Evolutionary conservation across 1,140 invertebrate genomes (phyloP).

Genomic region (Adelges cooleyi): DNA sequence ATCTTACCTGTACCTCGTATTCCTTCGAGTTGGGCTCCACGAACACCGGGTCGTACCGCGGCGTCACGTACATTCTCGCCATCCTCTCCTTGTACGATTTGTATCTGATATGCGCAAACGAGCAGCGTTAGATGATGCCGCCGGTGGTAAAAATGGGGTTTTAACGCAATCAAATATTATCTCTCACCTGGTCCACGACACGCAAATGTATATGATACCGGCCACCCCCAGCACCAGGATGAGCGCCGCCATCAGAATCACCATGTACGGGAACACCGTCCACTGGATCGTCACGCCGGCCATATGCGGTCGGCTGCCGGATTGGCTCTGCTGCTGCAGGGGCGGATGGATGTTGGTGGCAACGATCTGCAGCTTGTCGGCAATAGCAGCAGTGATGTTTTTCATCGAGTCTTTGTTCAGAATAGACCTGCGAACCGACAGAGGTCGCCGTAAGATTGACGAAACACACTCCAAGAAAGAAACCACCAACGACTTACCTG

Average conservation of each 20-base stretch:
- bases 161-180: too few species aligned
- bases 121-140: too few species aligned
- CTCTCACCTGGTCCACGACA: constrained; percentile 77
- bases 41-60: constrained; percentile 67
- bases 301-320: constrained; percentile 40
- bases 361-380: constrained; percentile 48
- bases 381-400: constrained; percentile 54
- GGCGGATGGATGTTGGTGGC: constrained; percentile 58
- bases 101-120: constrained; percentile 45
- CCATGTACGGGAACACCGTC: constrained; percentile 70
- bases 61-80: constrained; percentile 57
- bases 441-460: too few species aligned
- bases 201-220: constrained; percentile 81
- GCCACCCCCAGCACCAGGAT: constrained; percentile 73
- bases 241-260: constrained; percentile 73
- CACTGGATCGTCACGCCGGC: constrained; percentile 50
- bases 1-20: constrained; percentile 61
- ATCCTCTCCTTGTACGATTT: constrained; percentile 68
- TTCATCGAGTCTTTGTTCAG: constrained; percentile 39
- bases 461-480: too few species aligned
- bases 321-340: constrained; percentile 39
- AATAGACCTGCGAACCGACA: constrained; percentile 32
- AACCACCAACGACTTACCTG: constrained; percentile 54
- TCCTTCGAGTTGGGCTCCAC: constrained; percentile 66
- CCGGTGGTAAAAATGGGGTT: too few species aligned